Conservation (phyloP, 2,113 vertebrate species). For the Crocuta crocuta region DNA sequence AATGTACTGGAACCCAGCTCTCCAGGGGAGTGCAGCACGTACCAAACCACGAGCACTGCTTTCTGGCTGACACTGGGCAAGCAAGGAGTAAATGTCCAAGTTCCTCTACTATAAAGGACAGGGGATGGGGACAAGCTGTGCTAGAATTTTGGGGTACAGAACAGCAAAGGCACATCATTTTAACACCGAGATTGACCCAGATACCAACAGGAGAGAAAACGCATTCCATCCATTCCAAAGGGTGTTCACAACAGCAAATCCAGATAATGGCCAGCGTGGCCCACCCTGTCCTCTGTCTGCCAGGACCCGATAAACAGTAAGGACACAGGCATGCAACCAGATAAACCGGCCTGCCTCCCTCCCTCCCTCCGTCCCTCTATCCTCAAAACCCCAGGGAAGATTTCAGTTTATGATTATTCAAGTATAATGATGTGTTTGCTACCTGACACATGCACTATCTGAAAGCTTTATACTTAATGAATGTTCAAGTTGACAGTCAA, state of each 20-base stretch:
- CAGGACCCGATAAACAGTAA: not conserved
- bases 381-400: conserved; percentile 3
- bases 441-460: not conserved
- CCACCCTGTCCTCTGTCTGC: not conserved
- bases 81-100: not conserved
- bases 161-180: not conserved
- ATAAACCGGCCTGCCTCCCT: not conserved
- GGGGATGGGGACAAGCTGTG: not conserved
- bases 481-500: not conserved
- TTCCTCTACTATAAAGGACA: not conserved
- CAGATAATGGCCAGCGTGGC: not conserved
- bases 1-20: not conserved
- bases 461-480: not conserved
- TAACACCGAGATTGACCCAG: not conserved
- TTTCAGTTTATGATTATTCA: not conserved
- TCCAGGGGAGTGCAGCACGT: not conserved
- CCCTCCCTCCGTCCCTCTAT: not conserved
- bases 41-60: rapidly evolving
- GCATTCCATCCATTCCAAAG: conserved; percentile 54
- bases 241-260: not conserved
- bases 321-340: not conserved
- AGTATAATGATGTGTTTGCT: not conserved
- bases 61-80: not conserved
- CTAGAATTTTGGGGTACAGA: not conserved
- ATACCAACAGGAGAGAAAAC: not conserved